Percentiles rank a stretch among this genome's conserved stretches.
phyloP scores from a whole-genome alignment of 2,888 invertebrate genomes.

The Sarcophaga carnaria region DNA sequence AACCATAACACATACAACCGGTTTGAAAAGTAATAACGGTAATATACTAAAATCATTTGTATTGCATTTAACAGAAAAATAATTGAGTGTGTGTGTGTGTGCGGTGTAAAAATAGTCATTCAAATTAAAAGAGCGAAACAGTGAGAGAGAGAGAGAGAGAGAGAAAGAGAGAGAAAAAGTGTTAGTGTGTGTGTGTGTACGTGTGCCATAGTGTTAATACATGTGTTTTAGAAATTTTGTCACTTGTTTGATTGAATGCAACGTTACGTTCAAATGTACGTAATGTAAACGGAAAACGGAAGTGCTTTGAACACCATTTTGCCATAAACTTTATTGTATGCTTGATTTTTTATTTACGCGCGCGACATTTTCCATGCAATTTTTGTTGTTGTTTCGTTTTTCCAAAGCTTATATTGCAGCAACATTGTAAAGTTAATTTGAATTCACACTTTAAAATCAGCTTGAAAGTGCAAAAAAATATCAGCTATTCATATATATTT shows the following conservation, averaged over 20 bases:
- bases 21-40: slow-evolving; percentile 31
- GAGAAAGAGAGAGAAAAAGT: slow-evolving; percentile 12
- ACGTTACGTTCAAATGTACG: slow-evolving; percentile 31
- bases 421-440: too few species aligned
- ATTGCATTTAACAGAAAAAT: not conserved
- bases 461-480: not conserved
- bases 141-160: not conserved
- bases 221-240: not conserved
- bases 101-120: too few species aligned
- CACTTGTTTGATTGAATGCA: slow-evolving; percentile 43
- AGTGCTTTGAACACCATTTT: slow-evolving; percentile 64
- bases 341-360: not conserved
- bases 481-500: not conserved
- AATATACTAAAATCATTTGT: slow-evolving; percentile 50
- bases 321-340: slow-evolving; percentile 32
- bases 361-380: not conserved
- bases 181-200: slow-evolving; percentile 7
- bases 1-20: not conserved
- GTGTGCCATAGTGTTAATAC: slow-evolving; percentile 3
- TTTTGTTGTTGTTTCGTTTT: slow-evolving; percentile 27
- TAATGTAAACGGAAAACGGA: slow-evolving; percentile 63
- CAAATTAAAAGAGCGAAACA: not conserved
- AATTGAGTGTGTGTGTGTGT: too few species aligned
- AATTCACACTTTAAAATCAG: too few species aligned
- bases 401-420: slow-evolving; percentile 1